phyloP scores from a whole-genome alignment of 1,140 invertebrate genomes.

The Papilio polytes region DNA sequence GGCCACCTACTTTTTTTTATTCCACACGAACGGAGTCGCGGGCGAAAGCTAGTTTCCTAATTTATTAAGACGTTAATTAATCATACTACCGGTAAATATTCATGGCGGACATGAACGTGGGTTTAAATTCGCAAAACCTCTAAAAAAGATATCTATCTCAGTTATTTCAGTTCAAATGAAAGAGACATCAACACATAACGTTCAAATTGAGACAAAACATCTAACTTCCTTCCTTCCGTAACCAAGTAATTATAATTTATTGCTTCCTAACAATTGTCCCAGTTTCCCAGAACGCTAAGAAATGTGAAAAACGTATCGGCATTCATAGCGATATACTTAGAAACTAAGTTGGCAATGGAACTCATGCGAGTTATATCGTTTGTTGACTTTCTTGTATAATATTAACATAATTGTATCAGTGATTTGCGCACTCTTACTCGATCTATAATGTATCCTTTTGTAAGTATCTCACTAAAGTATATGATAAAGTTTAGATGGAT shows the following conservation, averaged over 20 bases:
- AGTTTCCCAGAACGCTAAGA: conserved; percentile 42
- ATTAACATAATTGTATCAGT: conserved; percentile 14
- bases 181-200: too few species aligned
- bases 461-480: not conserved
- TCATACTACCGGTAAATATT: too few species aligned
- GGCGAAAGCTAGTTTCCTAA: too few species aligned
- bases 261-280: conserved; percentile 49
- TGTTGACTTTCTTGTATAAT: conserved; percentile 44
- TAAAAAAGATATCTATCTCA: too few species aligned
- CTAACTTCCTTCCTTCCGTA: conserved; percentile 35
- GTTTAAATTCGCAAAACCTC: too few species aligned
- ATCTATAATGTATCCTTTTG: not conserved
- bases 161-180: too few species aligned
- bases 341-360: conserved; percentile 47
- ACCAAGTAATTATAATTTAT: conserved; percentile 33
- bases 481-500: too few species aligned
- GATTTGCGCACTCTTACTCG: conserved; percentile 1
- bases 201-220: not conserved
- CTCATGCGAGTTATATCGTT: conserved; percentile 43
- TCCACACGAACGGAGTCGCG: too few species aligned
- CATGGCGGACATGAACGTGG: too few species aligned
- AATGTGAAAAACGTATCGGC: conserved; percentile 38
- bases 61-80: too few species aligned
- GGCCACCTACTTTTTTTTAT: too few species aligned
- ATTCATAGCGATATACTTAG: conserved; percentile 42